Evolutionary conservation across 2,888 invertebrate species (phyloP).

Genomic region (Tortricodes alternella): DNA sequence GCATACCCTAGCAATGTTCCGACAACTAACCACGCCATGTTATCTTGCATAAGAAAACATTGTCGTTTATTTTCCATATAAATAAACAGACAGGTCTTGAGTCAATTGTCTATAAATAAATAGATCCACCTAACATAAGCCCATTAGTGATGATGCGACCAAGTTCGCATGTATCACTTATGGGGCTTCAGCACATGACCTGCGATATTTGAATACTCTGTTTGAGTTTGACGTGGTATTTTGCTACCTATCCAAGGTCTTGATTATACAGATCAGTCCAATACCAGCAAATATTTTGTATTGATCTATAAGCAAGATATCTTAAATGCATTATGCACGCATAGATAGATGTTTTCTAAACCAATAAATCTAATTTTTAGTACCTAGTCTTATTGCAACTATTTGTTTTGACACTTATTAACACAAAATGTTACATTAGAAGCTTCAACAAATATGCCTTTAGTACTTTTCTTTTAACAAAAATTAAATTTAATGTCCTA

Average conservation of each 20-base stretch:
- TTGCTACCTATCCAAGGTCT: too few species aligned
- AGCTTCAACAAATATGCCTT: too few species aligned
- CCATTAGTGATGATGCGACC: constrained; percentile 14
- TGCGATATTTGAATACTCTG: constrained; percentile 21
- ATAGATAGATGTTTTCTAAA: too few species aligned
- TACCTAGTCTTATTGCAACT: too few species aligned
- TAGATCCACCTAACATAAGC: constrained; percentile 27
- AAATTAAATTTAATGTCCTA: not conserved
- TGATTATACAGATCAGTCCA: too few species aligned
- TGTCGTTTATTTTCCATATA: constrained; percentile 23
- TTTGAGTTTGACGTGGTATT: not conserved
- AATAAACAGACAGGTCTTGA: constrained; percentile 39
- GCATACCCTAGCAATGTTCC: not conserved
- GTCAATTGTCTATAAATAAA: constrained; percentile 62
- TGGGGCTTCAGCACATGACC: constrained; percentile 22
- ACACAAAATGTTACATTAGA: too few species aligned
- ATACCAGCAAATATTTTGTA: too few species aligned
- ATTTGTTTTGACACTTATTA: too few species aligned
- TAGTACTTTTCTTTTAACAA: too few species aligned
- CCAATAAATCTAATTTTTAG: too few species aligned
- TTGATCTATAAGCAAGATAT: too few species aligned
- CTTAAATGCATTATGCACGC: too few species aligned
- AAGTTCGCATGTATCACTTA: not conserved
- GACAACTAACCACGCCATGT: not conserved
- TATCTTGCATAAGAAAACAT: constrained; percentile 5